A percentile compares a stretch with the other conserved stretches of the same genome.
phyloP scores from a whole-genome alignment of 2,797 vertebrate genomes.

The Neolamprologus multifasciatus region DNA sequence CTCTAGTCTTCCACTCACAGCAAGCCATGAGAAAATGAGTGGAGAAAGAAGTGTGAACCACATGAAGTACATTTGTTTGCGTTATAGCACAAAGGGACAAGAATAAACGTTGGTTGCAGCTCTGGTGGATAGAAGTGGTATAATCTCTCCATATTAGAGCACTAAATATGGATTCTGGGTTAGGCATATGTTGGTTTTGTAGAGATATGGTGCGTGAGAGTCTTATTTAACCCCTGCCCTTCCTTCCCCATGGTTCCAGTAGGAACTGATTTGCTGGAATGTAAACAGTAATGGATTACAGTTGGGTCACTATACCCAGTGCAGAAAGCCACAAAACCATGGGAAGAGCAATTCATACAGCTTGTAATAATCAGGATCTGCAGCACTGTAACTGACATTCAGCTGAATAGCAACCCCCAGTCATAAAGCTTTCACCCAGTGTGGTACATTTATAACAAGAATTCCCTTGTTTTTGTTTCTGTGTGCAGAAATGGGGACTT shows the following conservation, averaged over 20 bases:
- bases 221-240: constrained; percentile 63
- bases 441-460: not conserved
- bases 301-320: constrained; percentile 59
- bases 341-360: constrained; percentile 45
- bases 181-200: constrained; percentile 38
- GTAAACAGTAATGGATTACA: constrained; percentile 69
- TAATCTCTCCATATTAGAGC: not conserved
- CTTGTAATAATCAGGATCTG: constrained; percentile 46
- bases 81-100: not conserved
- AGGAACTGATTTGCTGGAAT: constrained; percentile 70
- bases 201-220: constrained; percentile 56
- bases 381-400: constrained; percentile 20
- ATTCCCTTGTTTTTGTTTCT: not conserved
- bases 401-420: not conserved
- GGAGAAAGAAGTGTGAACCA: not conserved
- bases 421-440: not conserved
- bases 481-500: not conserved
- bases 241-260: constrained; percentile 58
- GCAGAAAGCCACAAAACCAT: constrained; percentile 58
- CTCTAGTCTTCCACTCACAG: not conserved
- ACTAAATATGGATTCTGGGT: constrained; percentile 15
- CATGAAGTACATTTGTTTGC: not conserved
- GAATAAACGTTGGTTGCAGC: not conserved
- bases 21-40: not conserved
- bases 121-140: not conserved